Evolutionary conservation across 2,797 vertebrate species (phyloP).

Genomic region (Bradypus variegatus): DNA sequence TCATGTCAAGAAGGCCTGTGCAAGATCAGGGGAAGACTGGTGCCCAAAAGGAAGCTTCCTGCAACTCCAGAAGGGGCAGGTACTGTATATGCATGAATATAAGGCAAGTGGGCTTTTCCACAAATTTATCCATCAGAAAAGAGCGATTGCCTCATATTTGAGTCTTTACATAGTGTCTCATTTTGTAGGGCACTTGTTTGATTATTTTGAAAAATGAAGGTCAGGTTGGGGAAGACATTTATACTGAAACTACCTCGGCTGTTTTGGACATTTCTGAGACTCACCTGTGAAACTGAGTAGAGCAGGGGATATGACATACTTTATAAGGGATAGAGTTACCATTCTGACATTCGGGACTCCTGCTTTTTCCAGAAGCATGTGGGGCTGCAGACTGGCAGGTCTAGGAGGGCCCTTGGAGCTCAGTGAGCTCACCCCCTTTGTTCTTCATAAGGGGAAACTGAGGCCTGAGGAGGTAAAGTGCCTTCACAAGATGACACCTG

Average conservation of each 20-base stretch:
- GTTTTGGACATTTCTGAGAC: neutral
- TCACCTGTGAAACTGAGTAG: neutral
- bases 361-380: neutral
- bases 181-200: neutral
- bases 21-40: neutral
- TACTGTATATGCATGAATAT: rapidly evolving
- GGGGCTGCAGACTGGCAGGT: neutral
- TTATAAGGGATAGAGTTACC: neutral
- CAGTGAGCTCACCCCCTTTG: neutral
- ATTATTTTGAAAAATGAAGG: neutral
- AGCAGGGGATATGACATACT: neutral
- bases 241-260: neutral
- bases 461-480: neutral
- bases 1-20: neutral
- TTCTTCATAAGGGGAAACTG: neutral
- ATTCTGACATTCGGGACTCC: neutral
- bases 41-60: neutral
- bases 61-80: neutral
- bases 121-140: neutral
- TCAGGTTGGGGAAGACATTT: neutral
- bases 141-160: neutral
- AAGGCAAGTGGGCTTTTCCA: neutral
- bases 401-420: neutral
- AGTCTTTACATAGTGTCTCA: neutral
- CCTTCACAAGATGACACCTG: neutral